phyloP scores from a whole-genome alignment of 64 coral and sea anemone species.

The Catalaphyllia jardinei region DNA sequence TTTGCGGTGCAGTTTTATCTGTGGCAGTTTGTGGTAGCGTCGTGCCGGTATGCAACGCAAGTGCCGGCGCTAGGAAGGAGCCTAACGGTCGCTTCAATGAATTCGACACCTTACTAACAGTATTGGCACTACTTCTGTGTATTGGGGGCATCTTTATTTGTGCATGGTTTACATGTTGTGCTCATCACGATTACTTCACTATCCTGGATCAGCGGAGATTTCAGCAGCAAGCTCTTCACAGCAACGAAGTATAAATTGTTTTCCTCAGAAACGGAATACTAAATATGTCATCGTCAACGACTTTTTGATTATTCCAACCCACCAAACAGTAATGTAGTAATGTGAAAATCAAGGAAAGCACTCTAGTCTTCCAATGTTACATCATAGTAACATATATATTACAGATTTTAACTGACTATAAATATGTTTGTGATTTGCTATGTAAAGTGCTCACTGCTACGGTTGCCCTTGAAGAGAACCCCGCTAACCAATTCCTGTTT shows the following conservation, averaged over 20 bases:
- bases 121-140: background rate
- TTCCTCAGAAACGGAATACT: background rate
- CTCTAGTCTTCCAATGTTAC: too few species aligned
- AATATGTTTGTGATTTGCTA: too few species aligned
- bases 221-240: background rate
- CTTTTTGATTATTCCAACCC: background rate
- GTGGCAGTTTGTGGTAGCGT: background rate
- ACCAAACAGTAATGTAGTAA: background rate
- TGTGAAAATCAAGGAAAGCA: too few species aligned
- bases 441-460: too few species aligned
- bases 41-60: background rate
- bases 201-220: background rate
- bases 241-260: background rate
- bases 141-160: background rate
- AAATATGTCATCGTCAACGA: too few species aligned
- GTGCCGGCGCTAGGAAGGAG: background rate
- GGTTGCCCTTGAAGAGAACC: too few species aligned
- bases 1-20: background rate
- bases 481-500: too few species aligned
- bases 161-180: constrained; percentile 28
- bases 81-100: background rate
- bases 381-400: too few species aligned
- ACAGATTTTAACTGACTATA: too few species aligned
- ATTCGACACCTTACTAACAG: constrained; percentile 1
- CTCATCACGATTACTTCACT: constrained; percentile 4